Evolutionary conservation across 2,888 invertebrate genomes (phyloP), one percentile per base, ranked within the genome.

Genomic region (Orthosia gothica): DNA sequence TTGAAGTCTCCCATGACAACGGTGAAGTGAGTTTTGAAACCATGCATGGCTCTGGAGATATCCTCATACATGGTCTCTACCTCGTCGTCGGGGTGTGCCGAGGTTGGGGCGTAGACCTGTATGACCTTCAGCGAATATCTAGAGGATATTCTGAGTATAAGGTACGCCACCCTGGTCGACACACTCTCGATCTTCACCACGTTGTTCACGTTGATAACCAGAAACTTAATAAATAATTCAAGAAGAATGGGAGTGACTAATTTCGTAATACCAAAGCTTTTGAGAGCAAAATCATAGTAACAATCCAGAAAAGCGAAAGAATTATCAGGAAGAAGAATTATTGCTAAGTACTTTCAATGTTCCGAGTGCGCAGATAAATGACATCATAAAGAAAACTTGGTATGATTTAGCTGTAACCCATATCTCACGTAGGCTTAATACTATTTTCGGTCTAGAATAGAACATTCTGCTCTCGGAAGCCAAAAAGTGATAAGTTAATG

Each of bases 331-430:
- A 61, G 54, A 70, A 66, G 77, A 82, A 58, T 82, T 70, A 76
- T 54, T 76, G 45, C 49, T 50, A 66, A 76, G 82, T 65, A 70
- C 57, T 77, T 79, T 70, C 62, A 82, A 82, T 69, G 82, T 76
- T 66, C 70, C 54, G 18, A 70, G 77, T 50, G 61, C 57, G 49
- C 47, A 55, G 69, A 79, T 79, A 82, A 79, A 79, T 82, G 82
- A 79, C 77, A 77, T 82, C 62, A 70, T 82, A 79, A 77, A 76
- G 20, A 57, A 66, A 66, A 62, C 63, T 77, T 76, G 32, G 20
- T 58, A 54, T 76, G 79, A 79, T 79, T 76, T 68, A 79, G 52
- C 32, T 23, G 32, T 49, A 26, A 26, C 26, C 26, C 26, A 26
- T 26, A 26, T 68, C n/a, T 67, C 62, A 63, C 47, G 16, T 64